These are phyloP conservation scores for Enteromius afrohamiltoni DNA, from an alignment of 2,797 vertebrate genomes.

Conservation along the genomic window DNA sequence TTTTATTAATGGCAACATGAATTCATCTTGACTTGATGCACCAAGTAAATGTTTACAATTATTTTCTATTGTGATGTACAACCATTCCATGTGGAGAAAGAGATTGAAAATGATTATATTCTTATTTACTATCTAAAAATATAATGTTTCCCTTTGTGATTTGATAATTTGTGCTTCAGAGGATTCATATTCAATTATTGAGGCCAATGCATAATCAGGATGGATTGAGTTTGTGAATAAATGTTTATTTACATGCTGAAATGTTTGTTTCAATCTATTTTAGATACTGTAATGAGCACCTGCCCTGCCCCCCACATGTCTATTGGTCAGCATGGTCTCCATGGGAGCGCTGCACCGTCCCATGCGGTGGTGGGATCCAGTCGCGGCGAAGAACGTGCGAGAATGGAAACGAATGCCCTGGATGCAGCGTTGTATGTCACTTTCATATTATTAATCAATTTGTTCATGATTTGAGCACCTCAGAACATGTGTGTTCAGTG, in stretches of 20 bases:
- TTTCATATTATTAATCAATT: neutral
- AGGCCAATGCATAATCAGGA: neutral
- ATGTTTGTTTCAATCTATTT: conserved; percentile 41
- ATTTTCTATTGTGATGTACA: neutral
- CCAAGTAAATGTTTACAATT: neutral
- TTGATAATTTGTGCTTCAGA: conserved; percentile 1
- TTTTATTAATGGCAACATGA: neutral
- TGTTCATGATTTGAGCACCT: neutral
- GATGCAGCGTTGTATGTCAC: conserved; percentile 86
- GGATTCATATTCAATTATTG: neutral
- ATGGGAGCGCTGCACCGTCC: conserved; percentile 94
- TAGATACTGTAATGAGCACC: conserved; percentile 97
- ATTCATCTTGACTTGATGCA: neutral
- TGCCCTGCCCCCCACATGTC: conserved; percentile 90
- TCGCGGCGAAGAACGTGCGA: conserved; percentile 90
- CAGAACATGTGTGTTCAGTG: neutral
- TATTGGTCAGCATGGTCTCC: conserved; percentile 97
- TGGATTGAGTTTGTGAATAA: neutral
- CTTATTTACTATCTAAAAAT: neutral
- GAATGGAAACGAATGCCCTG: conserved; percentile 93
- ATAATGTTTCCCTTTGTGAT: neutral
- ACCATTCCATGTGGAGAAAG: neutral
- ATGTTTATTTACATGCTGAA: conserved; percentile 7
- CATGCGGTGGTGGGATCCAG: conserved; percentile 94
- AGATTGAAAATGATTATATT: neutral